Evolutionary conservation across 2,888 invertebrate species (phyloP), one percentile per base, ranked within the genome.

Genomic region (Hydrotaea diabolus): DNA sequence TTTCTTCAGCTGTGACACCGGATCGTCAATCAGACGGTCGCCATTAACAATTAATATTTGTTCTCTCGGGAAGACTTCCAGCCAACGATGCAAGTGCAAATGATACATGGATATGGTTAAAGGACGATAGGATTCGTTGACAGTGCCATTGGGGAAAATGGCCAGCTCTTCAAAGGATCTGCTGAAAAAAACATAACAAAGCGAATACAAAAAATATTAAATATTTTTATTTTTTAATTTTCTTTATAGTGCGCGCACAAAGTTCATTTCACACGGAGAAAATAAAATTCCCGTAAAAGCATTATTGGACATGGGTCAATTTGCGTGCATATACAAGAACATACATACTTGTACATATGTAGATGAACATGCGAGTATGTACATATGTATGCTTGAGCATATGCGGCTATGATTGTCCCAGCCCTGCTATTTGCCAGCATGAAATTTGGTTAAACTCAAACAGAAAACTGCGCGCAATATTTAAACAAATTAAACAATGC

Each of bases 21-120:
- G 98, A 91, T 98, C 97, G 89, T 96, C 96, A 89, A 98, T 97
- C 84, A 98, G 94, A 87, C 95, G 95, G 93, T 98, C 98, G 2
- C 98, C 98, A 92, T 99, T 98, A 69, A 99, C 98, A 77, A 99
- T 95, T 89, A 98, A 95, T 88, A 99, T 96, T 91, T 99, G 98
- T 76, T 96, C 95, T 72, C 97, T 94, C 0, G 97, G 95, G 93
- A 99, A 99, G 87, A 97, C 96, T 92, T 97, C 96, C 85, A 99
- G 94, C 99, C 99, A 99, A 73, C 95, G 94, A 87, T 96, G 96
- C 89, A 99, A 94, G 93, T 98, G 98, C 87, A 97, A 95, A 92
- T 97, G 96, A 93, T 99, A 99, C 89, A 98, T 94, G 43, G 98
- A 98, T 91, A 98, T 96, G 80, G 97, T 95, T 88, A 97, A 94